Percentiles rank a stretch among this genome's conserved stretches.
Conservation (phyloP, 2,113 vertebrate genomes). For the Dicerorhinus sumatrensis region DNA sequence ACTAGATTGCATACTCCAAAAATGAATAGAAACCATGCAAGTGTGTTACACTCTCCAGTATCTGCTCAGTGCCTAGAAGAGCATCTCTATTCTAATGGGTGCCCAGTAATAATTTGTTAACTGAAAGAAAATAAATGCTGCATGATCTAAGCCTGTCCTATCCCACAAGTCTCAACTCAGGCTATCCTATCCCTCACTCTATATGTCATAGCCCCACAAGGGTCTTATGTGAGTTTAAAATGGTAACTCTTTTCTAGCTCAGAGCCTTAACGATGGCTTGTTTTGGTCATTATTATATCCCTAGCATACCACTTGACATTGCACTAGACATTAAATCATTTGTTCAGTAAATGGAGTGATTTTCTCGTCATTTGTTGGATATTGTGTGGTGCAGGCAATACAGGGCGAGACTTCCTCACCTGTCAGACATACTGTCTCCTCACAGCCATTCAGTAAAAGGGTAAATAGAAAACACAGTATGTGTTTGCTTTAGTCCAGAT, state of each 20-base stretch:
- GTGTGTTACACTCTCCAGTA: background rate
- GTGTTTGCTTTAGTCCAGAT: background rate
- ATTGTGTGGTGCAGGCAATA: background rate
- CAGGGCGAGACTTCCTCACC: background rate
- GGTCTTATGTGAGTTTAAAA: background rate
- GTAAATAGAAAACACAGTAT: background rate
- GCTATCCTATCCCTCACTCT: background rate
- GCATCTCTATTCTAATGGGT: background rate
- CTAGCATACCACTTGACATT: background rate
- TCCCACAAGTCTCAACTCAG: background rate
- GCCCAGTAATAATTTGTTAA: background rate
- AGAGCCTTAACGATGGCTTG: background rate
- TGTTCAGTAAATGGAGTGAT: background rate
- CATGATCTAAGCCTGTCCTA: background rate
- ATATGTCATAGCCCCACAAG: fast-evolving
- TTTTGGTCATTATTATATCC: too few species aligned
- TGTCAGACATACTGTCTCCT: background rate
- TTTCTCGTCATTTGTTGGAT: background rate
- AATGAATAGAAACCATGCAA: background rate
- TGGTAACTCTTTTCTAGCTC: background rate
- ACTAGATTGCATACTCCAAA: background rate
- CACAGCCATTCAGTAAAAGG: background rate
- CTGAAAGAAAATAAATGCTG: background rate
- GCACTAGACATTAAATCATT: background rate
- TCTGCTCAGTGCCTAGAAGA: background rate